phyloP scores from a whole-genome alignment of 2,888 invertebrate genomes.

The Cerceris ruficornis region DNA sequence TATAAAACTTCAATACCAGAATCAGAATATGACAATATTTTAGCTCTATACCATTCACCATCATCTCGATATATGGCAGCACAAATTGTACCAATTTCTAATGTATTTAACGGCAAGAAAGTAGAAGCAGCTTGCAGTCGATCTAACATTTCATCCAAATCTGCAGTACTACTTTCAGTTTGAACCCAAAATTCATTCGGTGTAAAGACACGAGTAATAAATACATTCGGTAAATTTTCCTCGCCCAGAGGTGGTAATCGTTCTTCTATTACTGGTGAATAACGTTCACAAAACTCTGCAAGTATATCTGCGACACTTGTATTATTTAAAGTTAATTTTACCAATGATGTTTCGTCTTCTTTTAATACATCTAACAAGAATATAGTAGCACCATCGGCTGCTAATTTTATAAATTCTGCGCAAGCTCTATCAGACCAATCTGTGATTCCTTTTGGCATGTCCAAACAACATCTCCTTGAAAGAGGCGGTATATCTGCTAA shows the following conservation, averaged over 20 bases:
- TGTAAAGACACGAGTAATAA: conserved; percentile 70
- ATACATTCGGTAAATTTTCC: conserved; percentile 69
- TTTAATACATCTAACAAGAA: conserved; percentile 83
- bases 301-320: conserved; percentile 85
- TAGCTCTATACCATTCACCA: conserved; percentile 87
- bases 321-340: conserved; percentile 86
- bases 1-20: conserved; percentile 86
- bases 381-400: conserved; percentile 82
- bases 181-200: conserved; percentile 79
- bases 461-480: conserved; percentile 86
- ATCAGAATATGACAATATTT: conserved; percentile 83
- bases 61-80: conserved; percentile 87
- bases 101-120: conserved; percentile 82
- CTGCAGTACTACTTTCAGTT: conserved; percentile 80
- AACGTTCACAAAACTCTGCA: conserved; percentile 51
- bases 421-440: conserved; percentile 80
- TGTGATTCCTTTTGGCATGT: conserved; percentile 81
- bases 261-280: conserved; percentile 57
- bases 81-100: conserved; percentile 84
- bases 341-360: conserved; percentile 85
- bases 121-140: conserved; percentile 84
- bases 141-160: conserved; percentile 85
- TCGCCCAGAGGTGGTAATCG: conserved; percentile 76
- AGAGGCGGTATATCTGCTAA: conserved; percentile 84
- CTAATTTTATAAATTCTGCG: conserved; percentile 77